A percentile compares a stretch with the other conserved stretches of the same genome.
Evolutionary conservation across 1,140 invertebrate genomes (phyloP).

Genomic region (Anoplophora glabripennis): DNA sequence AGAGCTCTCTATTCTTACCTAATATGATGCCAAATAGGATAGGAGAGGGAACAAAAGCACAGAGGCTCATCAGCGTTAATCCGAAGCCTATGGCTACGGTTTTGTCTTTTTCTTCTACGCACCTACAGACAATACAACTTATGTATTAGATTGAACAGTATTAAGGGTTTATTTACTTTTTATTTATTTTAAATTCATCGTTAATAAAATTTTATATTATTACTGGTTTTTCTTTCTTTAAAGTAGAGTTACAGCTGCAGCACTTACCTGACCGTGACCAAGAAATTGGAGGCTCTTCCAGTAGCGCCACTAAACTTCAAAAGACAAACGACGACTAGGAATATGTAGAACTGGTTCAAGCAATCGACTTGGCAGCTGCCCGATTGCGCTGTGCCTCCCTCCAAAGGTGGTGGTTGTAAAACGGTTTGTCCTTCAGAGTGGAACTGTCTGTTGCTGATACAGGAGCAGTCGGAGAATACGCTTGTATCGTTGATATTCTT

Average conservation of each 20-base stretch:
- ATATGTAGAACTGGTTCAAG: conserved; percentile 62
- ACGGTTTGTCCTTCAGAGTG: background rate
- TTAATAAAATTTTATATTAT: too few species aligned
- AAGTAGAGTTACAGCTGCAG: background rate
- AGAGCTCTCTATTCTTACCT: conserved; percentile 50
- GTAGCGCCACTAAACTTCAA: conserved; percentile 66
- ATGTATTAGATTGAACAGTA: conserved; percentile 9
- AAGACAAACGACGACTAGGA: conserved; percentile 64
- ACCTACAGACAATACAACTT: conserved; percentile 48
- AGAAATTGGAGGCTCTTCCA: conserved; percentile 65
- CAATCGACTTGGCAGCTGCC: conserved; percentile 68
- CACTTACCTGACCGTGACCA: conserved; percentile 60
- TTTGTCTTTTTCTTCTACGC: conserved; percentile 70
- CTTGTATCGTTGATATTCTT: conserved; percentile 36
- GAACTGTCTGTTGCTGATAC: conserved; percentile 44
- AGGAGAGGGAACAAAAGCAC: conserved; percentile 69
- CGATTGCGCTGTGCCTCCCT: conserved; percentile 53
- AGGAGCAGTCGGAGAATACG: conserved; percentile 58
- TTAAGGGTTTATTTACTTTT: background rate
- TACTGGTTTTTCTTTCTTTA: too few species aligned
- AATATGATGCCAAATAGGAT: conserved; percentile 71
- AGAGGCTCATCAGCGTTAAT: conserved; percentile 64
- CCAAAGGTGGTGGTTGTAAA: background rate
- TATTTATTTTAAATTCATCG: background rate
- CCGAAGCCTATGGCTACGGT: conserved; percentile 68